Evolutionary conservation across 2,113 vertebrate genomes (phyloP), one percentile per base, ranked within the genome.

Genomic region (Vidua macroura): DNA sequence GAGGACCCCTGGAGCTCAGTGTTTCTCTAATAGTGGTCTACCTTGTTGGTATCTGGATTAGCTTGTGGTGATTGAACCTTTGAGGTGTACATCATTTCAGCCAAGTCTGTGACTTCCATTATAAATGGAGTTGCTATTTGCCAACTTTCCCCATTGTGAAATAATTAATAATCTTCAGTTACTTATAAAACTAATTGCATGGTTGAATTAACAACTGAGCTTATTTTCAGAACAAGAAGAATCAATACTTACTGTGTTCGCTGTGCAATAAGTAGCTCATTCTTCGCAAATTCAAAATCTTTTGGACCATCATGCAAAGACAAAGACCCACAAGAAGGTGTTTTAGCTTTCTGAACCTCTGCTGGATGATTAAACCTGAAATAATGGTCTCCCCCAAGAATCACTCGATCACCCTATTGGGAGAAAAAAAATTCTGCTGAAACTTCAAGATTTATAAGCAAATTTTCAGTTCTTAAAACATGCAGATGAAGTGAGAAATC

Each of bases 381-480:
- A 97, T 99, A 99, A 96, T 99, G 99, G 91, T 99, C 98, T 69
- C 99, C 99, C 31, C 99, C 99, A 10, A 99, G 98, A 96, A 99
- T 98, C 83, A 99, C 98, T 51, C 99, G 96, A 94, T 99, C 99
- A 33, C 99, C 99, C 99, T 99, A 28, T 58, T 83, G 20, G n/a
- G 10, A 25, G 37, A 16, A 53, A 82, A 37, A 85, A 28, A 33
- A 4, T 5, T 46, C 49, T 37, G 23, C 27, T 78, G 2, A 31
- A 64, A 28, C 18, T 60, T 63, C 44, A 4, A 72, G 9, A 24
- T 49, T 63, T 80, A 20, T 15, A 64, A 73, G 28, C 13, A 83
- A 77, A 20, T 73, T 60, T 60, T 84, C 30, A 72, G 49, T 51
- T 22, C 39, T 86, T 86, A 56, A 68, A 92, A 66, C 35, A 46